These are phyloP conservation scores for Drosophila truncata DNA, from an alignment of 1,140 invertebrate genomes.

Conservation along the genomic window DNA sequence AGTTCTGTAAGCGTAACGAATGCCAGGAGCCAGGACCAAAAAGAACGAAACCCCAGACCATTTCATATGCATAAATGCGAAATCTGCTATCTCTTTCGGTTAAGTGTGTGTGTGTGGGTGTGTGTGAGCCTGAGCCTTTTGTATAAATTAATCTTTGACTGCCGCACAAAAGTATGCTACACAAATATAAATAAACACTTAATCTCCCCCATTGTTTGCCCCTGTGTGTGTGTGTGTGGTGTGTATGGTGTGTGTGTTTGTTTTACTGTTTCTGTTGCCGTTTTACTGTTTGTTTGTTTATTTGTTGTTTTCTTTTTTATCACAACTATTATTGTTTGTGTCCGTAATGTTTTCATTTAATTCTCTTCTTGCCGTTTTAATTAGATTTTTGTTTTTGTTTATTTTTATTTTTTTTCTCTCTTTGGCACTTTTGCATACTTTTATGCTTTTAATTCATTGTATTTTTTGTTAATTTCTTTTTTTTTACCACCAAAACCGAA, in stretches of 20 bases:
- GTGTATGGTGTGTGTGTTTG: slow-evolving; percentile 2
- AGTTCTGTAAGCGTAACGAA: slow-evolving; percentile 71
- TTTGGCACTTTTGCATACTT: slow-evolving; percentile 5
- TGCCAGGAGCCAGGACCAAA: slow-evolving; percentile 8
- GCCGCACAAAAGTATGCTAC: slow-evolving; percentile 60
- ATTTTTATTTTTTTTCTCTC: not conserved
- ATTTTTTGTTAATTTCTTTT: slow-evolving; percentile 1
- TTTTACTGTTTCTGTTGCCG: slow-evolving; percentile 19
- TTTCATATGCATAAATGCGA: slow-evolving; percentile 35
- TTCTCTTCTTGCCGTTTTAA: slow-evolving; percentile 9
- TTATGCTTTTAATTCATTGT: slow-evolving; percentile 16
- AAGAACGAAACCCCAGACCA: slow-evolving; percentile 6
- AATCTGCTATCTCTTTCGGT: slow-evolving; percentile 18
- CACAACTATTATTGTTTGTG: slow-evolving; percentile 36
- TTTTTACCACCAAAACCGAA: slow-evolving; percentile 25
- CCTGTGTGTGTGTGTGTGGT: slow-evolving; percentile 10
- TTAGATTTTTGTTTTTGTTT: slow-evolving; percentile 5
- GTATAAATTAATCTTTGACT: slow-evolving; percentile 52
- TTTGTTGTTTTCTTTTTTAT: slow-evolving; percentile 35
- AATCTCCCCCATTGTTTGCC: slow-evolving; percentile 24
- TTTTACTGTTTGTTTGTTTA: slow-evolving; percentile 16
- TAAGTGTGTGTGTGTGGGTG: slow-evolving; percentile 8
- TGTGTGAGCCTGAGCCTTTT: slow-evolving; percentile 21
- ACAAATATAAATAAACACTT: slow-evolving; percentile 63
- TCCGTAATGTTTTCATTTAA: slow-evolving; percentile 46